A percentile compares a stretch with the other conserved stretches of the same genome.
These are phyloP conservation scores for Melipona quadrifasciata DNA, from an alignment of 1,140 invertebrate species.

Conservation along the genomic window DNA sequence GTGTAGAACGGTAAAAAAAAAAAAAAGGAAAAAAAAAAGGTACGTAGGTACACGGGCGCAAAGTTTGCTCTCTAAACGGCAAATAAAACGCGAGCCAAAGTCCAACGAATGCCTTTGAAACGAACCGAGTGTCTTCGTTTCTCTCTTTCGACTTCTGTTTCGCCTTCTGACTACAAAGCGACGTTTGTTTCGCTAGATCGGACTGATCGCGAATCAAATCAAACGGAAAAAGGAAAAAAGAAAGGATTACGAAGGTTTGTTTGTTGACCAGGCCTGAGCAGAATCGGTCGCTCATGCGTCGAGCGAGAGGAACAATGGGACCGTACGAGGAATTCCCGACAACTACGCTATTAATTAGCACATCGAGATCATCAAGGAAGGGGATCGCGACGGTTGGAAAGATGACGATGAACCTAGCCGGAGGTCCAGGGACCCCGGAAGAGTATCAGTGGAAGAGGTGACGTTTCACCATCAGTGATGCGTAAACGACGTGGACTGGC, in stretches of 20 bases:
- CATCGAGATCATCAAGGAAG: conserved; percentile 3
- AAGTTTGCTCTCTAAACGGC: conserved; percentile 47
- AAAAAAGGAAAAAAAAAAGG: too few relatives aligned
- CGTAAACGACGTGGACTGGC: conserved; percentile 79
- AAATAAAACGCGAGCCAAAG: conserved; percentile 22
- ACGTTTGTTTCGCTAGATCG: neutral
- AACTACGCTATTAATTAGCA: conserved; percentile 26
- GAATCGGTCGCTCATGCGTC: neutral
- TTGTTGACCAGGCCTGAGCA: conserved; percentile 33
- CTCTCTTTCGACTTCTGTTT: neutral
- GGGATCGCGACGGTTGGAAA: neutral
- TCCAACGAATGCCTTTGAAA: conserved; percentile 13
- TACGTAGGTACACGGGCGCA: conserved; percentile 10
- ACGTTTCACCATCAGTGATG: conserved; percentile 76
- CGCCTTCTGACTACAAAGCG: too few relatives aligned
- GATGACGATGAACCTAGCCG: conserved; percentile 51
- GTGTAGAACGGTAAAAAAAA: neutral
- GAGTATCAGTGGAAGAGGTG: conserved; percentile 68
- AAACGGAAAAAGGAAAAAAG: neutral
- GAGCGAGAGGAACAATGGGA: conserved; percentile 50
- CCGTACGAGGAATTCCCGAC: neutral
- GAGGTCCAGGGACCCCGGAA: conserved; percentile 45
- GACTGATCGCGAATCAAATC: neutral
- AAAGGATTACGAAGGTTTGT: neutral
- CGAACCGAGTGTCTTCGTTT: neutral